Evolutionary conservation across 2,797 vertebrate genomes (phyloP).

Genomic region (Acipenser transmontanus): DNA sequence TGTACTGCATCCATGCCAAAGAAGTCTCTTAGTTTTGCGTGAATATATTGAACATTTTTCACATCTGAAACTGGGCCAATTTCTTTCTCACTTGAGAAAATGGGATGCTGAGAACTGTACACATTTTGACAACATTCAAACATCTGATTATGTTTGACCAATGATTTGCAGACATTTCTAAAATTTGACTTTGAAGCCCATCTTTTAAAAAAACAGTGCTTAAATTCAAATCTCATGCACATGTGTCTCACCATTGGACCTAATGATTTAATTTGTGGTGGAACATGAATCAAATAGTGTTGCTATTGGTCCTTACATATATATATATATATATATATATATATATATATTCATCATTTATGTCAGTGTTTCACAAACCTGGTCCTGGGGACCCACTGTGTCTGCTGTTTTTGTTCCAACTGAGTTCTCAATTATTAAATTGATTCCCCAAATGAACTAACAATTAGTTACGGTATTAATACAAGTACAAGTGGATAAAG

Average conservation of each 20-base stretch:
- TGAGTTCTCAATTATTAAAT: too few species aligned
- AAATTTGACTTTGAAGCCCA: constrained; percentile 21
- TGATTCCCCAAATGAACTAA: too few species aligned
- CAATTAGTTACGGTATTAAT: too few species aligned
- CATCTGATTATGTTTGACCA: constrained; percentile 28
- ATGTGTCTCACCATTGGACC: constrained; percentile 25
- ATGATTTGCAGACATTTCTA: constrained; percentile 22
- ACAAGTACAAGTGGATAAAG: too few species aligned
- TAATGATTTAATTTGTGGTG: constrained; percentile 24
- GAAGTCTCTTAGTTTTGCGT: constrained; percentile 27
- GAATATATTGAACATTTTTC: constrained; percentile 17
- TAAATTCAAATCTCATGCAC: constrained; percentile 26
- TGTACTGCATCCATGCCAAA: constrained; percentile 19
- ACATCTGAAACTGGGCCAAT: constrained; percentile 21
- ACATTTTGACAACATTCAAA: constrained; percentile 25
- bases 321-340: too few species aligned
- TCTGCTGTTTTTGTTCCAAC: too few species aligned
- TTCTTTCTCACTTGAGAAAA: constrained; percentile 18
- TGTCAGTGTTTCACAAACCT: too few species aligned
- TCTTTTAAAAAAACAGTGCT: constrained; percentile 21
- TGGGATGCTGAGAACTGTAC: constrained; percentile 13
- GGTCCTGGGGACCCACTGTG: too few species aligned
- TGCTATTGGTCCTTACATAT: too few species aligned
- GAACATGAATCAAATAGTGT: constrained; percentile 27
- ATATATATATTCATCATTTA: too few species aligned